phyloP scores from a whole-genome alignment of 2,797 vertebrate species.

The Anguilla anguilla region DNA sequence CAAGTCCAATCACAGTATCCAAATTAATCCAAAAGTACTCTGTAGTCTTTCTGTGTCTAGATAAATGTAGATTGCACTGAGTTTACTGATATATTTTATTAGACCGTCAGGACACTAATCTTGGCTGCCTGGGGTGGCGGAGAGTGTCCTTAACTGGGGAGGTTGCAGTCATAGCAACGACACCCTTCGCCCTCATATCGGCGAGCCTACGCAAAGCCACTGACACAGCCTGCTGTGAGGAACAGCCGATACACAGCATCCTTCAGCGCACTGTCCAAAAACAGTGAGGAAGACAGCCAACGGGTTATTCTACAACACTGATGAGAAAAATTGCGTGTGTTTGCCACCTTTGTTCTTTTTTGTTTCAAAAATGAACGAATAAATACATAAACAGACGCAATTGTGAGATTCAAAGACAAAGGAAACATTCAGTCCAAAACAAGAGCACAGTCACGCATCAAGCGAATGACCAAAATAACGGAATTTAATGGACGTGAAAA shows the following conservation, averaged over 20 bases:
- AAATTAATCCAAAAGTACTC: not conserved
- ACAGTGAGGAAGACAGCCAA: not conserved
- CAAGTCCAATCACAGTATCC: not conserved
- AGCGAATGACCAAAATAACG: not conserved
- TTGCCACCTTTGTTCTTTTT: not conserved
- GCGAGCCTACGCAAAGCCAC: not conserved
- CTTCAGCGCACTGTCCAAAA: not conserved
- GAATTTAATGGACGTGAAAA: not conserved
- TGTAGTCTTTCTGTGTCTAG: not conserved
- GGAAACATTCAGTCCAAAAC: not conserved
- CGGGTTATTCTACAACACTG: not conserved
- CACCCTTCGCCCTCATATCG: conserved; percentile 16
- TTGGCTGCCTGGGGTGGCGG: too few relatives aligned
- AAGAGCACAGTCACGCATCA: not conserved
- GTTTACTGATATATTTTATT: conserved; percentile 3
- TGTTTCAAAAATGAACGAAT: not conserved
- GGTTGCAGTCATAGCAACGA: conserved; percentile 48
- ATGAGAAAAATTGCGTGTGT: not conserved
- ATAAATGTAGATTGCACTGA: not conserved
- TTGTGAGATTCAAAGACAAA: not conserved
- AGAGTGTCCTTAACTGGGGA: conserved; percentile 60
- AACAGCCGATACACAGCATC: conserved; percentile 1
- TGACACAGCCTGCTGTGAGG: conserved; percentile 14
- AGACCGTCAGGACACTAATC: not conserved
- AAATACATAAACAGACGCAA: too few relatives aligned